These are phyloP conservation scores for Eurypyga helias DNA, from an alignment of 2,113 vertebrate genomes.

Conservation along the genomic window DNA sequence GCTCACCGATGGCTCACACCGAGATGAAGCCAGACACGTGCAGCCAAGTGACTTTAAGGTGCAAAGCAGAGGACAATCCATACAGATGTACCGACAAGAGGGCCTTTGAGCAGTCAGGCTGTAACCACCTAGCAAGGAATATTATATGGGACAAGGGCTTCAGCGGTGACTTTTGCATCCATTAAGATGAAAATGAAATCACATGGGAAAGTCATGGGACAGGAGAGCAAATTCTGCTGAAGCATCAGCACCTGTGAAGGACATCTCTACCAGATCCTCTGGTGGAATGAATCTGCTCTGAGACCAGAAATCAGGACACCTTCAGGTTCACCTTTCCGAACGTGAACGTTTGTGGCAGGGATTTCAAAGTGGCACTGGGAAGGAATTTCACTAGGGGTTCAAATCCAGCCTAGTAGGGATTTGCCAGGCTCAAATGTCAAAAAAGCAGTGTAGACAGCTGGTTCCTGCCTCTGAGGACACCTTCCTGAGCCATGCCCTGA, in stretches of 20 bases:
- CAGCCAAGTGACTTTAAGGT: neutral
- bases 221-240: neutral
- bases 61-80: neutral
- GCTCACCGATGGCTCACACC: neutral
- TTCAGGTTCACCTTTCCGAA: neutral
- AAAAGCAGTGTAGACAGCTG: neutral
- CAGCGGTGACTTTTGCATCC: neutral
- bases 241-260: neutral
- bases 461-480: neutral
- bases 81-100: neutral
- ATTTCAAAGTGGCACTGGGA: neutral
- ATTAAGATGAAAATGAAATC: neutral
- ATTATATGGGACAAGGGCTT: fast-evolving
- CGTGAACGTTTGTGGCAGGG: fast-evolving
- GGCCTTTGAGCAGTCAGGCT: neutral
- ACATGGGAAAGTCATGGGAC: neutral
- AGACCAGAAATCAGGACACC: neutral
- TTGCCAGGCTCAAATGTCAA: neutral
- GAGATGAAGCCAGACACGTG: neutral
- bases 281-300: neutral
- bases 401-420: neutral
- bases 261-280: neutral
- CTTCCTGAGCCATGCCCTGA: neutral
- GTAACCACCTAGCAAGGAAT: neutral
- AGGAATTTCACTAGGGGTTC: neutral